phyloP scores from a whole-genome alignment of 37 sponge, comb jelly and placozoan genomes.

The Eunapius fragilis region DNA sequence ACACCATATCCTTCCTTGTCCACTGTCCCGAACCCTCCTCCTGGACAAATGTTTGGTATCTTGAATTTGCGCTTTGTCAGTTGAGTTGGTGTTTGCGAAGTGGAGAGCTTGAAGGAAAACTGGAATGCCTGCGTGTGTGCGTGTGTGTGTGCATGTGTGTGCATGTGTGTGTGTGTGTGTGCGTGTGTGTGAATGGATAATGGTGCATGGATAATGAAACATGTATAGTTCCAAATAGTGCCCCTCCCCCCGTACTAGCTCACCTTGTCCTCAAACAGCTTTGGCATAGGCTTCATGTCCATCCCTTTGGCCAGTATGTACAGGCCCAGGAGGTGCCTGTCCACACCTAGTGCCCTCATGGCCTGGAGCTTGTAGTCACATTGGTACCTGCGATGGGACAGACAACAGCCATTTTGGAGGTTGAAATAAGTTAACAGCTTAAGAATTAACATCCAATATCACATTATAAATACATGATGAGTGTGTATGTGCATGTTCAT shows the following conservation, averaged over 20 bases:
- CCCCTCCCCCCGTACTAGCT: not conserved
- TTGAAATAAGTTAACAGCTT: too few relatives aligned
- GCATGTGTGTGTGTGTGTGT: too few relatives aligned
- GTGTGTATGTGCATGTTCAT: too few relatives aligned
- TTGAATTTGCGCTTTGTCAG: conserved; percentile 15
- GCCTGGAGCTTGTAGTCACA: conserved; percentile 76
- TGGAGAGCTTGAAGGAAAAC: conserved; percentile 64
- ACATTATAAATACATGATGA: too few relatives aligned
- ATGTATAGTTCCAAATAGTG: not conserved
- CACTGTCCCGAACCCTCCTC: conserved; percentile 92
- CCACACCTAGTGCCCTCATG: conserved; percentile 78
- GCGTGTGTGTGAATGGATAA: too few relatives aligned
- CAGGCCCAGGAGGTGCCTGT: conserved; percentile 86
- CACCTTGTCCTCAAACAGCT: conserved; percentile 74
- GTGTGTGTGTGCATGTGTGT: not conserved
- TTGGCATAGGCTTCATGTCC: conserved; percentile 75
- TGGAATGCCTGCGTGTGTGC: conserved; percentile 48
- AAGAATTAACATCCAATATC: too few relatives aligned
- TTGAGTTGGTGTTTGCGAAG: conserved; percentile 82
- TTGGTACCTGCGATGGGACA: conserved; percentile 52
- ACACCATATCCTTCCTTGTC: conserved; percentile 89
- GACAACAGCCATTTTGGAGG: not conserved
- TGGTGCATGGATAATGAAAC: not conserved
- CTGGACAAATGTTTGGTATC: not conserved
- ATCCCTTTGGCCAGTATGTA: conserved; percentile 72